phyloP scores from a whole-genome alignment of 2,113 vertebrate species.

The Tenrec ecaudatus region DNA sequence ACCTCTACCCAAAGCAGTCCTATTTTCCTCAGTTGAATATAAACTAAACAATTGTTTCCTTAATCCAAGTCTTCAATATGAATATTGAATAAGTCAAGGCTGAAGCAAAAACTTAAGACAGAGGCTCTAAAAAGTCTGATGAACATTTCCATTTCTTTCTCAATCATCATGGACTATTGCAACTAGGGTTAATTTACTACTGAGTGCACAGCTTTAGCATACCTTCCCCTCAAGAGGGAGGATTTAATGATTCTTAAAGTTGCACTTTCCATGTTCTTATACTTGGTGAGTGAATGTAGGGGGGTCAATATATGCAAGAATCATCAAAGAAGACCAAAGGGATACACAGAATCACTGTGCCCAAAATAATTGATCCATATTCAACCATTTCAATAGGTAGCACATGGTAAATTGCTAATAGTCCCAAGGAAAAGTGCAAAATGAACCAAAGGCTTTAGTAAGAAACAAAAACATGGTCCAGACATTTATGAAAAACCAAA shows the following conservation, averaged over 20 bases:
- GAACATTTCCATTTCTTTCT: neutral
- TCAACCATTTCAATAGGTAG: no score
- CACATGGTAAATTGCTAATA: no score
- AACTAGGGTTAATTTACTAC: neutral
- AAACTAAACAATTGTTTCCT: neutral
- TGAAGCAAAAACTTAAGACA: neutral
- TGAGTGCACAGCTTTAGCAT: neutral
- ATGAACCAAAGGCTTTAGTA: no score
- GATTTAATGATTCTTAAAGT: neutral
- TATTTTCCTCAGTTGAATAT: neutral
- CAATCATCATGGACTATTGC: neutral
- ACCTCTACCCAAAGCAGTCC: neutral
- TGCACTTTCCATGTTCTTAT: neutral
- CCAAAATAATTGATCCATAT: no score
- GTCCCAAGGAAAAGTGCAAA: no score
- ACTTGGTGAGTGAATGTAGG: neutral
- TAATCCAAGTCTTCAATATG: neutral
- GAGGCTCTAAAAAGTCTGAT: neutral
- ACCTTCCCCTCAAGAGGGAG: neutral
- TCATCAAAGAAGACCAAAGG: no score
- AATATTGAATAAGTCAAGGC: neutral
- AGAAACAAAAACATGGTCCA: no score
- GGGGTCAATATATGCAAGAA: neutral
- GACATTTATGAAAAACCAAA: no score
- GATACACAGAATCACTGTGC: no score